Percentiles rank a stretch among this genome's conserved stretches.
Evolutionary conservation across 2,888 invertebrate genomes (phyloP).

Genomic region (Poecilus cupreus): DNA sequence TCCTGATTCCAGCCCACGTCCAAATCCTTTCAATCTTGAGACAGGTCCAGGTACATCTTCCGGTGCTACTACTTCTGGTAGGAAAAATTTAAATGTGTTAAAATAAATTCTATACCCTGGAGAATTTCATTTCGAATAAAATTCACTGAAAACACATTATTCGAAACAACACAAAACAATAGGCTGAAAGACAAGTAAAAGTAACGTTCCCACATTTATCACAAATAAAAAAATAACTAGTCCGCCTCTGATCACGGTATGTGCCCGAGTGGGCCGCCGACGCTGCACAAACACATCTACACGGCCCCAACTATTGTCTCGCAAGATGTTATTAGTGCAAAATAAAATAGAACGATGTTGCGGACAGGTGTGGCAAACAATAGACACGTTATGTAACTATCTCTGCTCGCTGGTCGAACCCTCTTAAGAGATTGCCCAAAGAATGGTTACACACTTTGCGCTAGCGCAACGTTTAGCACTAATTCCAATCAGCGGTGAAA

Average conservation of each 20-base stretch:
- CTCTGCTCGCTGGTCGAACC: slow-evolving; percentile 33
- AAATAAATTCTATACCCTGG: no score
- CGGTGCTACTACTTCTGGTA: no score
- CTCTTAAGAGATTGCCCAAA: neutral
- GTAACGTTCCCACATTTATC: slow-evolving; percentile 53
- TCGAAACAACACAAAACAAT: neutral
- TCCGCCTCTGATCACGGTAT: slow-evolving; percentile 47
- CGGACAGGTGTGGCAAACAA: slow-evolving; percentile 51
- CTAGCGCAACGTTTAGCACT: neutral
- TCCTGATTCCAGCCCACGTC: no score
- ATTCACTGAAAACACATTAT: neutral
- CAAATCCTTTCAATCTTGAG: no score
- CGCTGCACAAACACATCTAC: slow-evolving; percentile 2
- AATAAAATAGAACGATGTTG: slow-evolving; percentile 53
- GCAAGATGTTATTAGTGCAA: slow-evolving; percentile 54
- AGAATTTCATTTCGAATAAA: no score
- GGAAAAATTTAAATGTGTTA: no score
- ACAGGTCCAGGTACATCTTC: no score
- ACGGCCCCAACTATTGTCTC: slow-evolving; percentile 38
- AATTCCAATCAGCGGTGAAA: no score
- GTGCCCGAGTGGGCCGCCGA: slow-evolving; percentile 34
- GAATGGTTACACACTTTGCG: neutral
- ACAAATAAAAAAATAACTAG: slow-evolving; percentile 26
- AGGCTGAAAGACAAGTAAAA: slow-evolving; percentile 33
- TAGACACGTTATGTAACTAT: slow-evolving; percentile 50